phyloP scores from a whole-genome alignment of 2,797 vertebrate genomes.

The Malurus leucopterus region DNA sequence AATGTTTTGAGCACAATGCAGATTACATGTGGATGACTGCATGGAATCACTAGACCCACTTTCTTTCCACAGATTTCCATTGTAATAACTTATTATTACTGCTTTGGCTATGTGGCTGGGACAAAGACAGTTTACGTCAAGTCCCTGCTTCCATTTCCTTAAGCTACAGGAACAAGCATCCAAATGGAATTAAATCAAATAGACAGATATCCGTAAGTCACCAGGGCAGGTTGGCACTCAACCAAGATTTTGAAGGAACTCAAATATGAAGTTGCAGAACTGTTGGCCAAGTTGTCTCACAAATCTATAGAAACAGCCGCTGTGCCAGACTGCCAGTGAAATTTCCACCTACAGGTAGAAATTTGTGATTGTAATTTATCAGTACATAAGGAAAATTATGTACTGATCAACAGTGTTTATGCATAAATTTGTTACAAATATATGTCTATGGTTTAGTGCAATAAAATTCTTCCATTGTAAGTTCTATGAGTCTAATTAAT shows the following conservation, averaged over 20 bases:
- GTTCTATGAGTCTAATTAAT: background rate
- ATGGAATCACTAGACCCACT: background rate
- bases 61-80: background rate
- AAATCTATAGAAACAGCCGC: background rate
- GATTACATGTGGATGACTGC: background rate
- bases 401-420: background rate
- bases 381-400: background rate
- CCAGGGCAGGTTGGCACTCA: background rate
- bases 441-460: background rate
- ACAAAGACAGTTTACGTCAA: background rate
- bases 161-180: background rate
- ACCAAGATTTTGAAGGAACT: slow-evolving; percentile 9
- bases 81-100: background rate
- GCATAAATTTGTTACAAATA: background rate
- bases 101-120: background rate
- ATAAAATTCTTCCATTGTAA: background rate
- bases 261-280: background rate
- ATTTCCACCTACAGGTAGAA: background rate
- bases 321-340: background rate
- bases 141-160: background rate
- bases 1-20: background rate
- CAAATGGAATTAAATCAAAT: background rate
- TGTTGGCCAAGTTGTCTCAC: background rate
- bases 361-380: background rate
- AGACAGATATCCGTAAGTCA: background rate